Base-by-base conservation (phyloP, 2,113 vertebrate species). In the Thalassarche chlororhynchos region DNA sequence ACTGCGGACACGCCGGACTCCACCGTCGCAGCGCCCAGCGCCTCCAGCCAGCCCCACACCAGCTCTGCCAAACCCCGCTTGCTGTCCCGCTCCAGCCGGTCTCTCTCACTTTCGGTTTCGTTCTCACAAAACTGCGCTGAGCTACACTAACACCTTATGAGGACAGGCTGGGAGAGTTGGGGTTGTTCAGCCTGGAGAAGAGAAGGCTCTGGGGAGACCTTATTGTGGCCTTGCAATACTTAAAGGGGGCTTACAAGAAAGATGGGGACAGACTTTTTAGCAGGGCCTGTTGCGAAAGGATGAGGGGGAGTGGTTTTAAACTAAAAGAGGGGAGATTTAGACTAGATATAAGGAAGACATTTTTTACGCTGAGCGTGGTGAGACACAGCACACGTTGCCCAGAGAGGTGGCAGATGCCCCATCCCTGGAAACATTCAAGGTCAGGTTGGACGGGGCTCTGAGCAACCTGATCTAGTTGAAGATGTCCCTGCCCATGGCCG, bases 1-100 rank as follows among this genome's bases (percentile, higher is more conserved):
- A 3, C 2, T 2, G n/a, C 2, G 3, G 44, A 6, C 28, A 4
- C 1, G 0, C 28, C 2, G 0, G 60, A 13, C 49, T 21, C 20
- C 61, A 21, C 58, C 65, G 6, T 0, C 6, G 9, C 80, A 40
- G 64, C 32, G 17, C 13, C 58, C 75, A 47, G 57, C 8, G 8
- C 31, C 18, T 21, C 54, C 55, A 10, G 17, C 32, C 24, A 52
- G 19, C 24, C 52, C 65, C 51, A 9, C 2, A 9, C 17, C 2
- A 1, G 29, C 61, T 8, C 70, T 1, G 3, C 47, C 64, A 64
- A 47, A n/a, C 32, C 28, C 26, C 5, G 1, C 15, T 24, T 32
- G n/a, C 17, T 2, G 78, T 52, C 52, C 21, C 0, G 2, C 38
- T 44, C 60, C 60, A 16, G 54, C 55, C 44, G 0, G 1, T 4